A percentile compares a stretch with the other conserved stretches of the same genome.
phyloP scores from a whole-genome alignment of 2,888 invertebrate genomes.

The Pocota personata region DNA sequence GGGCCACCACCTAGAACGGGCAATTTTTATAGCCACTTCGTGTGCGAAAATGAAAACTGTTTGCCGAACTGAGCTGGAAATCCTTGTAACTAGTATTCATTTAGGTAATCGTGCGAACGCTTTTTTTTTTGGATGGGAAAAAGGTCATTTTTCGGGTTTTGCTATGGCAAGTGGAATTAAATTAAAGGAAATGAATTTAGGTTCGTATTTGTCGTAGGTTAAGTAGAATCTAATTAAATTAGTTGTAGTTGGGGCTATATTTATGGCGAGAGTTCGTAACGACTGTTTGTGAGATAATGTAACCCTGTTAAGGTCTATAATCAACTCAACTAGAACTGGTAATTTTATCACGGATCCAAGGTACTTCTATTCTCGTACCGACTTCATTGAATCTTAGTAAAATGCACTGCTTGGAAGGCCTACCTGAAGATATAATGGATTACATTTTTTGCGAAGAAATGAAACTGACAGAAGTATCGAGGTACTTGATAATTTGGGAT shows the following conservation, averaged over 20 bases:
- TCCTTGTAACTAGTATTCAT: conserved; percentile 13
- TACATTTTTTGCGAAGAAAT: no score
- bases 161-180: neutral
- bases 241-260: neutral
- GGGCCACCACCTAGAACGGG: neutral
- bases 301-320: no score
- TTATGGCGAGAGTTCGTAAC: no score
- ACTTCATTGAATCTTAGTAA: no score
- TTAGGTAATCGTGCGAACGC: conserved; percentile 33
- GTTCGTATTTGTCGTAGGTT: neutral
- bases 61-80: conserved; percentile 1
- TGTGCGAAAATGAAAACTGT: conserved; percentile 31
- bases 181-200: conserved; percentile 22
- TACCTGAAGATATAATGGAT: no score
- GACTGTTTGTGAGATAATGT: no score
- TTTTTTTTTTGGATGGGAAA: neutral
- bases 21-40: conserved; percentile 21
- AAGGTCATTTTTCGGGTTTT: conserved; percentile 16
- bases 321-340: no score
- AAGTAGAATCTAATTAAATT: neutral
- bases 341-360: no score
- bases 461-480: no score
- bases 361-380: no score
- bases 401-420: no score
- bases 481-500: no score